These are phyloP conservation scores for Cyclina sinensis DNA, from an alignment of 1,140 invertebrate genomes.

Conservation along the genomic window DNA sequence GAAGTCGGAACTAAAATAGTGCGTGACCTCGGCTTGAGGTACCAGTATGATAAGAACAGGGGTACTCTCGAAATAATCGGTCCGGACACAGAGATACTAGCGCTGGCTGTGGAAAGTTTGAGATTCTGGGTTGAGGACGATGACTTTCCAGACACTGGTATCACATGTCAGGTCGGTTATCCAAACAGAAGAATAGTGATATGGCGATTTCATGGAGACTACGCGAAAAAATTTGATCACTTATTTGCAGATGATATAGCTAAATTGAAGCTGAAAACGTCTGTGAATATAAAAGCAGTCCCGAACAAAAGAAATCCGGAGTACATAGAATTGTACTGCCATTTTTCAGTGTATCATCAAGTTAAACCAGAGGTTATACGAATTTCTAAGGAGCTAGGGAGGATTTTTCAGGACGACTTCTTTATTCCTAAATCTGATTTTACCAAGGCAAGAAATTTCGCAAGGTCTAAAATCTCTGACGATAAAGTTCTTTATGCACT, in stretches of 20 bases:
- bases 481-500: slow-evolving; percentile 55
- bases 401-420: slow-evolving; percentile 55
- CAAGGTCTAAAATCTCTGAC: slow-evolving; percentile 20
- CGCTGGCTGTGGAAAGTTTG: slow-evolving; percentile 42
- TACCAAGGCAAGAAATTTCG: slow-evolving; percentile 44
- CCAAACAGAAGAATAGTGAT: slow-evolving; percentile 57
- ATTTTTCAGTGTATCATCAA: slow-evolving; percentile 52
- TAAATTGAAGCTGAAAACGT: slow-evolving; percentile 16
- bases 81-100: slow-evolving; percentile 59
- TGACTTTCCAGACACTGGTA: slow-evolving; percentile 53
- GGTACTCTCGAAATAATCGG: slow-evolving; percentile 45
- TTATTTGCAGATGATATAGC: slow-evolving; percentile 50
- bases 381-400: slow-evolving; percentile 44
- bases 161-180: slow-evolving; percentile 61
- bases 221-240: slow-evolving; percentile 66
- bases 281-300: slow-evolving; percentile 57
- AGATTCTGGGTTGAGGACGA: slow-evolving; percentile 60
- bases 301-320: slow-evolving; percentile 54
- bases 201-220: slow-evolving; percentile 66
- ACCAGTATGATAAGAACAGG: slow-evolving; percentile 41
- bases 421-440: slow-evolving; percentile 54
- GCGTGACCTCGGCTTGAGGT: slow-evolving; percentile 51
- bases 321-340: slow-evolving; percentile 57
- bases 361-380: slow-evolving; percentile 22
- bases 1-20: slow-evolving; percentile 59